phyloP scores from a whole-genome alignment of 2,888 invertebrate species.

The Hypselothyrea guttata region DNA sequence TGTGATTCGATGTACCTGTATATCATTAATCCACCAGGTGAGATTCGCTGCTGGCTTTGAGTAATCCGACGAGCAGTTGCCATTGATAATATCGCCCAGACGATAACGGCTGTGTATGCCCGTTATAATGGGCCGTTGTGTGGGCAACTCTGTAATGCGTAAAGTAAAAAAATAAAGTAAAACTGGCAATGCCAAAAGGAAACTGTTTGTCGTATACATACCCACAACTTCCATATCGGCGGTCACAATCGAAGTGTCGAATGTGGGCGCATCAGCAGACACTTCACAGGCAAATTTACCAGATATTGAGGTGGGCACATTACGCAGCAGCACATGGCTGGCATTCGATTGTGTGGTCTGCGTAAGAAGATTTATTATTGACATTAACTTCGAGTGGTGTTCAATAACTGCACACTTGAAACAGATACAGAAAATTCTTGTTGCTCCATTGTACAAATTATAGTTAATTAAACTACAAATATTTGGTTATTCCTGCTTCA shows the following conservation, averaged over 20 bases:
- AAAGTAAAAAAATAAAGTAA: not conserved
- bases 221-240: conserved; percentile 82
- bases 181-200: conserved; percentile 10
- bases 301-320: conserved; percentile 79
- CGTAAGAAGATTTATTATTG: conserved; percentile 14
- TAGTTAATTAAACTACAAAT: not conserved
- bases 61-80: conserved; percentile 84
- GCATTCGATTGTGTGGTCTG: conserved; percentile 81
- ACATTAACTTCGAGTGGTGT: not conserved
- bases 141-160: conserved; percentile 82
- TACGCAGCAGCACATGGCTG: conserved; percentile 80
- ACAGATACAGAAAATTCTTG: not conserved
- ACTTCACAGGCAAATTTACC: conserved; percentile 82
- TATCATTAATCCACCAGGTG: conserved; percentile 85
- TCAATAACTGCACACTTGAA: not conserved
- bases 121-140: conserved; percentile 83
- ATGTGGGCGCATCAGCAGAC: conserved; percentile 82
- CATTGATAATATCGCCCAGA: conserved; percentile 83
- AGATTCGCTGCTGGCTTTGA: conserved; percentile 85
- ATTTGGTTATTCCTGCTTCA: not conserved
- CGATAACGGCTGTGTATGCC: conserved; percentile 84
- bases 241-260: conserved; percentile 80
- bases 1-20: conserved; percentile 80
- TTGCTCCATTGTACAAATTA: not conserved
- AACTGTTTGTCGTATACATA: conserved; percentile 46